These are phyloP conservation scores for Beris chalybata DNA, from an alignment of 2,888 invertebrate genomes.

Conservation along the genomic window DNA sequence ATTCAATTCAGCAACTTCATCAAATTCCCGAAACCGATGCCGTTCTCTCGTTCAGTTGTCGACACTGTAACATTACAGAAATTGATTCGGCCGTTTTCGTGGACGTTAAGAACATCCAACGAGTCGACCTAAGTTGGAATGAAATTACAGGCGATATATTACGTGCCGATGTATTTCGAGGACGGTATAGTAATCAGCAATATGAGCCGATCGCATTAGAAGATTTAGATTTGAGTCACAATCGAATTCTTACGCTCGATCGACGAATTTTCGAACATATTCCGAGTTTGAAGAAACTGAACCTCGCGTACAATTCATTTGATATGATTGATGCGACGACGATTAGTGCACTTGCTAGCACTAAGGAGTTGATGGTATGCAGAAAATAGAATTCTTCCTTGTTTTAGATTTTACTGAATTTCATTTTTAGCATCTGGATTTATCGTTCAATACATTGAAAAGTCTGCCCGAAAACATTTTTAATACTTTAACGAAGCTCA, in stretches of 20 bases:
- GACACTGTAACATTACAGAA: slow-evolving; percentile 50
- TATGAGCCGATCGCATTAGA: slow-evolving; percentile 64
- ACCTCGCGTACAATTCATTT: slow-evolving; percentile 65
- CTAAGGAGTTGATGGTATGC: slow-evolving; percentile 61
- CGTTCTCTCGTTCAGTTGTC: slow-evolving; percentile 50
- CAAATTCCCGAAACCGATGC: slow-evolving; percentile 53
- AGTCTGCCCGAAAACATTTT: slow-evolving; percentile 61
- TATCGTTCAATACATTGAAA: slow-evolving; percentile 63
- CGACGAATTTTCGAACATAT: slow-evolving; percentile 66
- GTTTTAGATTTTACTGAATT: background rate
- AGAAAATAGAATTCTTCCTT: background rate
- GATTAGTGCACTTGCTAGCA: slow-evolving; percentile 61
- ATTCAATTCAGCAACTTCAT: slow-evolving; percentile 48
- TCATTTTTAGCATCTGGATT: slow-evolving; percentile 58
- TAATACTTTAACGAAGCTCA: slow-evolving; percentile 58
- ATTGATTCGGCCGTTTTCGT: slow-evolving; percentile 51
- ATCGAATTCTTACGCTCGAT: slow-evolving; percentile 65
- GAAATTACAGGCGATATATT: slow-evolving; percentile 59
- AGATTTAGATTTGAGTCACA: slow-evolving; percentile 66
- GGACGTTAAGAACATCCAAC: slow-evolving; percentile 51
- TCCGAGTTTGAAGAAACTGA: slow-evolving; percentile 63
- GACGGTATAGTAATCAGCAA: slow-evolving; percentile 61
- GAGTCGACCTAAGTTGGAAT: slow-evolving; percentile 54
- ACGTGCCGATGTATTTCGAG: slow-evolving; percentile 67
- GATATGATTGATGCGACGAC: slow-evolving; percentile 64